These are phyloP conservation scores for Lucinisca nassula DNA, from an alignment of 2,888 invertebrate species.

Conservation along the genomic window DNA sequence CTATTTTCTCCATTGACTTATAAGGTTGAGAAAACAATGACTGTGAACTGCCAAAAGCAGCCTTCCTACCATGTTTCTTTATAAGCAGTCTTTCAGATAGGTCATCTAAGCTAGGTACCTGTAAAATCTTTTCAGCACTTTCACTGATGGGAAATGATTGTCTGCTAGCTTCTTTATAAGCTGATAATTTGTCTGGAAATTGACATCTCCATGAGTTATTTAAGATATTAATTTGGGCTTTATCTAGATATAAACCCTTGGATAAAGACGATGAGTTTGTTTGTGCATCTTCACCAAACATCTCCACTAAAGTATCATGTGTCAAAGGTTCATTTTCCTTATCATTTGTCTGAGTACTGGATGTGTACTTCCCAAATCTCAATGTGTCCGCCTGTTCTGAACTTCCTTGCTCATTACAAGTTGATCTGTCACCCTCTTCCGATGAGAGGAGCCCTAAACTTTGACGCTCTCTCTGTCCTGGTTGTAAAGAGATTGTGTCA, in stretches of 20 bases:
- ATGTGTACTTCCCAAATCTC: too few species aligned
- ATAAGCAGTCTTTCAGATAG: constrained; percentile 29
- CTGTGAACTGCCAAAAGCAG: background rate
- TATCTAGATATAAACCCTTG: background rate
- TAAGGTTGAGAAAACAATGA: too few species aligned
- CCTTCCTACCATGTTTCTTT: background rate
- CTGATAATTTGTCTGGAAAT: constrained; percentile 29
- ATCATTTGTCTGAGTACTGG: too few species aligned
- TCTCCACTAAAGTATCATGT: too few species aligned
- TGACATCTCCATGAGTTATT: constrained; percentile 28
- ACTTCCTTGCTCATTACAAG: too few species aligned
- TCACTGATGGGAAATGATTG: constrained; percentile 34
- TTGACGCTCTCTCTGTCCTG: background rate
- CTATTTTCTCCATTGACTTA: constrained; percentile 25
- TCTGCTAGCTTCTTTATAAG: constrained; percentile 34
- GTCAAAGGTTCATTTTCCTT: too few species aligned
- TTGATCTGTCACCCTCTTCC: too few species aligned
- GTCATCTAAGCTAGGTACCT: constrained; percentile 38
- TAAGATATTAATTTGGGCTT: constrained; percentile 31
- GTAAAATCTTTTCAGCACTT: background rate
- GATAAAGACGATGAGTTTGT: background rate
- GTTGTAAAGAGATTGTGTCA: background rate
- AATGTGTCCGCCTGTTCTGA: too few species aligned
- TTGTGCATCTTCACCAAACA: background rate
- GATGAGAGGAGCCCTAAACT: too few species aligned